Conservation (phyloP, 2,797 vertebrate species). For the Myotis daubentonii region DNA sequence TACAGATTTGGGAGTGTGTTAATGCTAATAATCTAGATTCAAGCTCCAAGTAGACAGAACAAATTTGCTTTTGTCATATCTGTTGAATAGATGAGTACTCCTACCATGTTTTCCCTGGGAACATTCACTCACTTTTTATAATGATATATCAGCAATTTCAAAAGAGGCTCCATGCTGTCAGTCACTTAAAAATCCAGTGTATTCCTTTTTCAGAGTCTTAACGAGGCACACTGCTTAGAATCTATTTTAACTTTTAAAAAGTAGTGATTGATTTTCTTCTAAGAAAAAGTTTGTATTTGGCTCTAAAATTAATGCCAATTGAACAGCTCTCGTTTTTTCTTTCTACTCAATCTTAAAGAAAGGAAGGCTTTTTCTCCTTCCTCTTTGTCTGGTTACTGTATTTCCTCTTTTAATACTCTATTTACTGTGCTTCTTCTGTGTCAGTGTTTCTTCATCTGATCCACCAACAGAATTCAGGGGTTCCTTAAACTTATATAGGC, state of each 20-base stretch:
- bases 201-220: constrained; percentile 60
- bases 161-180: constrained; percentile 52
- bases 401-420: background rate
- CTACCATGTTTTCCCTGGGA: constrained; percentile 73
- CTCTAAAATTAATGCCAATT: constrained; percentile 56
- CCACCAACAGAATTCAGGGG: background rate
- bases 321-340: constrained; percentile 39
- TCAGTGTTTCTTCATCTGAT: background rate
- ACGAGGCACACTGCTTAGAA: constrained; percentile 50
- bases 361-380: background rate
- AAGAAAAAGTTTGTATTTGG: constrained; percentile 29
- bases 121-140: constrained; percentile 69
- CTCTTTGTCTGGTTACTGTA: background rate
- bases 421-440: background rate
- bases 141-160: constrained; percentile 65
- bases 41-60: background rate
- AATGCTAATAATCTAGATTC: background rate
- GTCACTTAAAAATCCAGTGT: constrained; percentile 70
- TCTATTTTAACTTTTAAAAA: constrained; percentile 58
- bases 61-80: constrained; percentile 72
- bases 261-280: constrained; percentile 66
- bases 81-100: constrained; percentile 66
- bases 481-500: background rate
- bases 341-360: background rate
- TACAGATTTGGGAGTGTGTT: background rate